Evolutionary conservation across 2,797 vertebrate genomes (phyloP).

Genomic region (Pipistrellus pygmaeus): DNA sequence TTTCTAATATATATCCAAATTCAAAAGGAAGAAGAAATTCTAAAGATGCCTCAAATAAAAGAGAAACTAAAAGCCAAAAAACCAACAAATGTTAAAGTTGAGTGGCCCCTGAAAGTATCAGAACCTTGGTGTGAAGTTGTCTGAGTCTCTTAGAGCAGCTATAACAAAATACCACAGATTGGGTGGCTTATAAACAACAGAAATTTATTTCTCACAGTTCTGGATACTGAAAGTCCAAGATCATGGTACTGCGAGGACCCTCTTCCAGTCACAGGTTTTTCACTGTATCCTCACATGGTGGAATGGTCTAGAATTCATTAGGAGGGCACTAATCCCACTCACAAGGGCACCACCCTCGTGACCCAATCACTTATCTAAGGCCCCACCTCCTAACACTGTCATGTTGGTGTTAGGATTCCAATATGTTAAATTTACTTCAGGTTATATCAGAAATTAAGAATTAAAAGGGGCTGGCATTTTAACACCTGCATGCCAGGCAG

Average conservation of each 20-base stretch:
- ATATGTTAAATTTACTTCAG: neutral
- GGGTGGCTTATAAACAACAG: neutral
- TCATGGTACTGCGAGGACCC: neutral
- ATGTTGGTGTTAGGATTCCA: neutral
- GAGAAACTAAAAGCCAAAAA: neutral
- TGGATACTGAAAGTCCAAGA: neutral
- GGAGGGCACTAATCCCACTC: too few species aligned
- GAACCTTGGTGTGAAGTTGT: neutral
- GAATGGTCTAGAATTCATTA: neutral
- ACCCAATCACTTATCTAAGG: too few species aligned
- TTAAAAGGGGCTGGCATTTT: neutral
- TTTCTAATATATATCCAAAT: neutral
- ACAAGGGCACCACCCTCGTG: too few species aligned
- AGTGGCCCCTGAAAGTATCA: neutral
- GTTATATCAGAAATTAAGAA: neutral
- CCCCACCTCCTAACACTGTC: neutral
- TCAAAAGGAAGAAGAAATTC: slow-evolving; percentile 14
- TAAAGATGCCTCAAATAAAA: neutral
- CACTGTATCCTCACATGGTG: neutral
- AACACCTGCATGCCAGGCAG: neutral
- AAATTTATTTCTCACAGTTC: neutral
- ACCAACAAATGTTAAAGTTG: neutral
- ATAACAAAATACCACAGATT: neutral
- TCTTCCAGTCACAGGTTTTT: neutral
- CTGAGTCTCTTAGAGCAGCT: neutral